Percentiles rank a stretch among this genome's conserved stretches.
Conservation (phyloP, 1,140 invertebrate genomes). For the Sarcophaga peregrina region DNA sequence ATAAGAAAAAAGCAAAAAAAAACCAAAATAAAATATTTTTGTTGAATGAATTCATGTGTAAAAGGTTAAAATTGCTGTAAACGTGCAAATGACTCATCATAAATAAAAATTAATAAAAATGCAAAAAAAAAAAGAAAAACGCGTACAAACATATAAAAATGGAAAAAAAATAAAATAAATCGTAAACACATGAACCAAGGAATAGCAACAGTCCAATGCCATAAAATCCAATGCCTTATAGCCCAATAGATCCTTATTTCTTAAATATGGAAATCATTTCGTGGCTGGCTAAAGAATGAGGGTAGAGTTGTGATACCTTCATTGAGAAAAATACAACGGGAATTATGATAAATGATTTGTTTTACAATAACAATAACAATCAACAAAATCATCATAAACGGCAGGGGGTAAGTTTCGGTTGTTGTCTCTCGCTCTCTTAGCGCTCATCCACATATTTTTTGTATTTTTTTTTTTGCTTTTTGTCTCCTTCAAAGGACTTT, state of each 20-base stretch:
- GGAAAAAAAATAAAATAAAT: neutral
- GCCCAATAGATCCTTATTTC: neutral
- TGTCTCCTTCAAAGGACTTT: neutral
- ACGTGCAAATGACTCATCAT: slow-evolving; percentile 67
- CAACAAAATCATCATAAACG: slow-evolving; percentile 61
- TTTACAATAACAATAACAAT: slow-evolving; percentile 35
- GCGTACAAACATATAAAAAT: neutral
- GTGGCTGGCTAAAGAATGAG: neutral
- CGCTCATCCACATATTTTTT: neutral
- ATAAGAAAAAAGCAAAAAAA: too few relatives aligned
- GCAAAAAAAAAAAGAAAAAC: slow-evolving; percentile 43
- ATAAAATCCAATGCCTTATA: neutral
- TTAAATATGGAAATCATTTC: neutral
- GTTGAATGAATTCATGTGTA: slow-evolving; percentile 65
- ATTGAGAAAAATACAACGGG: slow-evolving; percentile 64
- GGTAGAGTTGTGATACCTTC: slow-evolving; percentile 50
- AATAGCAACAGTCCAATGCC: neutral
- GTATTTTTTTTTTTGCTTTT: neutral
- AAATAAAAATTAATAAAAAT: slow-evolving; percentile 66
- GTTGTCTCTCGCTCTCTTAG: neutral
- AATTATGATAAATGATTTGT: slow-evolving; percentile 66
- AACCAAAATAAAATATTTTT: neutral
- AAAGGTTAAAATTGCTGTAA: slow-evolving; percentile 65
- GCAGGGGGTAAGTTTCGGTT: slow-evolving; percentile 63
- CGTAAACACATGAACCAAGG: neutral